These are phyloP conservation scores for Idaea dimidiata DNA, from an alignment of 2,888 invertebrate genomes.

Conservation along the genomic window DNA sequence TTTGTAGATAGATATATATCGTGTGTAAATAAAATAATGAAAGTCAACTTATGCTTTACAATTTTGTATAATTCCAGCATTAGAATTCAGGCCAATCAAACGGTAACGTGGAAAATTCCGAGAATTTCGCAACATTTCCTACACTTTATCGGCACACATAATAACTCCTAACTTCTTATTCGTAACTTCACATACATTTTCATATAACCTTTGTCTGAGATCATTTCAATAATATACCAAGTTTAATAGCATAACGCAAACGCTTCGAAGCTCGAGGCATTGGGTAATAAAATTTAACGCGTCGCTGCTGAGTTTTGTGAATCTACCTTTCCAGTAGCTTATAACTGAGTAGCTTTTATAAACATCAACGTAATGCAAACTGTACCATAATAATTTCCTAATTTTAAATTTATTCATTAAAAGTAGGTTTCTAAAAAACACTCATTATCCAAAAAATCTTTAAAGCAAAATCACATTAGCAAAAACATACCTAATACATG, in stretches of 20 bases:
- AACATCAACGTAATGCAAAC: not conserved
- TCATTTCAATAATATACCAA: slow-evolving; percentile 74
- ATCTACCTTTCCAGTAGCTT: slow-evolving; percentile 33
- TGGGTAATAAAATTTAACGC: slow-evolving; percentile 71
- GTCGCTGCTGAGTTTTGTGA: slow-evolving; percentile 64
- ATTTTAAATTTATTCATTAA: no score
- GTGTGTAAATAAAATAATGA: no score
- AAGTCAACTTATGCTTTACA: no score
- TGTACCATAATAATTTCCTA: not conserved
- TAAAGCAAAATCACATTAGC: no score
- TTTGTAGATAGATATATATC: no score
- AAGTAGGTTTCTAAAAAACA: no score
- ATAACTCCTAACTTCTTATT: slow-evolving; percentile 40
- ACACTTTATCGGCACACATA: slow-evolving; percentile 42
- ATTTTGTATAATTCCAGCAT: not conserved
- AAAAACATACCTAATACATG: no score
- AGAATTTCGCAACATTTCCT: slow-evolving; percentile 26
- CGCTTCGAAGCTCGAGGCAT: slow-evolving; percentile 48
- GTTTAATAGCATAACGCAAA: slow-evolving; percentile 61
- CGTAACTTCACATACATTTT: slow-evolving; percentile 50
- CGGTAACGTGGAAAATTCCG: slow-evolving; percentile 17
- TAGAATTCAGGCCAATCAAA: slow-evolving; percentile 28
- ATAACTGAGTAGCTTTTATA: not conserved
- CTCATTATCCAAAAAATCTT: no score
- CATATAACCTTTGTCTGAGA: slow-evolving; percentile 61